phyloP scores from a whole-genome alignment of 1,140 invertebrate genomes.

The Drosophila bipectinata region DNA sequence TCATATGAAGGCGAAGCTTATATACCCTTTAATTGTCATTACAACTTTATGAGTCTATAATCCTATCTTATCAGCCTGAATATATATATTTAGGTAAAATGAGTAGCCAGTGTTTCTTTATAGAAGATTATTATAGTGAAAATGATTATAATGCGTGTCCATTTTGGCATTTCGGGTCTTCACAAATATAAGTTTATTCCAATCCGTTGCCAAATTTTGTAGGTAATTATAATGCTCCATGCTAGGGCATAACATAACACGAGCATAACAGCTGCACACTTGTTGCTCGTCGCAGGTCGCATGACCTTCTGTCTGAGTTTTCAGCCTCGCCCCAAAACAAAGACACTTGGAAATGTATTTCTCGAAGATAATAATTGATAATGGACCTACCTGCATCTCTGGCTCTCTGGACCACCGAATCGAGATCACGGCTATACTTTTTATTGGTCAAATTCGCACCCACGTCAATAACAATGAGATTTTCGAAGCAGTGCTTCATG shows the following conservation, averaged over 20 bases:
- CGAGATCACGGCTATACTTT: slow-evolving; percentile 95
- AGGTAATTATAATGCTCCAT: not conserved
- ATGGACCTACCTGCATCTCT: slow-evolving; percentile 92
- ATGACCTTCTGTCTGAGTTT: slow-evolving; percentile 54
- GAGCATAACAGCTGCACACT: slow-evolving; percentile 15
- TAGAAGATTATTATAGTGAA: too few relatives aligned
- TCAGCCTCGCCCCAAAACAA: slow-evolving; percentile 57
- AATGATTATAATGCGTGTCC: too few relatives aligned
- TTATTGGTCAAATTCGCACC: slow-evolving; percentile 98
- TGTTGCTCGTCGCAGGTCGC: slow-evolving; percentile 40
- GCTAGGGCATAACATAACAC: slow-evolving; percentile 1
- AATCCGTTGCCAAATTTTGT: not conserved
- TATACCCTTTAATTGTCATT: too few relatives aligned
- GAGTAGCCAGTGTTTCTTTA: too few relatives aligned
- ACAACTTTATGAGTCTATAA: too few relatives aligned
- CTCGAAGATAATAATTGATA: not conserved
- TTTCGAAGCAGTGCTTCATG: slow-evolving; percentile 88
- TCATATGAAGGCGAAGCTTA: too few relatives aligned
- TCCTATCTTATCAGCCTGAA: too few relatives aligned
- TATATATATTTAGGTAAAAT: too few relatives aligned
- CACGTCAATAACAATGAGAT: slow-evolving; percentile 96
- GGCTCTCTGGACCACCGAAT: slow-evolving; percentile 95
- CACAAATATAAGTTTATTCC: not conserved
- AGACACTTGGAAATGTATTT: not conserved
- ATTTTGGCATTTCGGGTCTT: too few relatives aligned